Base-by-base conservation (phyloP, 2,888 invertebrate species). In the Perithous albicinctus region DNA sequence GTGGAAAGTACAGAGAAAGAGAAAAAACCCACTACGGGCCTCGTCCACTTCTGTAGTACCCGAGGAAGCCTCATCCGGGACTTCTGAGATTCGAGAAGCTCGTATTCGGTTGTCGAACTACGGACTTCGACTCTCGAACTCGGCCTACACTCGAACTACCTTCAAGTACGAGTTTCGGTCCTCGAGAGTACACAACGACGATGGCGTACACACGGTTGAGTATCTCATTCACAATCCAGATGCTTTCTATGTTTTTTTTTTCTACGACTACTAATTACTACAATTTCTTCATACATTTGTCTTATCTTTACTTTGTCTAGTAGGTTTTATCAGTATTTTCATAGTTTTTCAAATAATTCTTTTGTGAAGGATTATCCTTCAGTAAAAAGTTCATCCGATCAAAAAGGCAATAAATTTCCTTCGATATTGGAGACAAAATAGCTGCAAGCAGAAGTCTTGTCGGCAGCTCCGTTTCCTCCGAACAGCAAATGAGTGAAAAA, bases 21-120 rank as follows among this genome's bases (percentile, higher is more conserved):
- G 59, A 81, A 86, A 85, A 80, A 70, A 84, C 23, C 72, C 38
- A 69, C 43, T 80, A 70, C 63, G 41, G 56, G 1, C 26, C 18
- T 69, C 69, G 26, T 54, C 54, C 61, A 61, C 61, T 43, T 74
- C 51, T 73, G 15, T 51, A 61, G 46, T 63, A 69, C 67, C 72
- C 67, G 41, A 51, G 64, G 51, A 70, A 80, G 76, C 66, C 61
- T 77, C 76, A 66, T 80, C 77, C 72, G 56, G 73, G 74, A 78
- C 81, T 78, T 78, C 61, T 41, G 73, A 69, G 81, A 74, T 63
- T 81, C 15, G 81, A 78, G 66, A 18, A 73, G 69, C 78, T 81
- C 78, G 77, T 81, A 81, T 78, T 69, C 74, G 81, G 78, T 81
- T 78, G 77, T 81, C 76, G 77, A 80, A 77, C 77, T 81, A 73